A percentile compares a stretch with the other conserved stretches of the same genome.
Conservation (phyloP, 1,140 invertebrate species). For the Olivierus martensii region DNA sequence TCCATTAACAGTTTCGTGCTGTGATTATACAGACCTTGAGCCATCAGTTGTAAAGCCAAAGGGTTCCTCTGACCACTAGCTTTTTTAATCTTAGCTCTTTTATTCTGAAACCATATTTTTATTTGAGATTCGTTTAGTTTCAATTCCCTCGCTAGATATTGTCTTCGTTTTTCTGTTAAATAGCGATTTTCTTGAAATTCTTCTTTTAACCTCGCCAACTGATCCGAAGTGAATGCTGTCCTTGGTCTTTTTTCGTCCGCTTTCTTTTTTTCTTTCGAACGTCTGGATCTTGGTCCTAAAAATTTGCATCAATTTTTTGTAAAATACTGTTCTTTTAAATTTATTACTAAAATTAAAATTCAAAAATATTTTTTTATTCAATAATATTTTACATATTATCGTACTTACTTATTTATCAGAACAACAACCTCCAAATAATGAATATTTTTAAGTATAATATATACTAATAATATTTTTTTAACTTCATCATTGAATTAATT, state of each 20-base stretch:
- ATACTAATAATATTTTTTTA: too few species aligned
- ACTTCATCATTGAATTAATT: too few species aligned
- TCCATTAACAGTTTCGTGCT: constrained; percentile 49
- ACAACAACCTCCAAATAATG: too few species aligned
- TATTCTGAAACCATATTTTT: constrained; percentile 99
- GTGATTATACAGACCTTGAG: constrained; percentile 80
- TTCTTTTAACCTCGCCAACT: constrained; percentile 75
- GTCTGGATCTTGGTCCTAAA: constrained; percentile 73
- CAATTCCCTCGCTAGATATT: constrained; percentile 78
- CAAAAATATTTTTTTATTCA: too few species aligned
- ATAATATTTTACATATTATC: too few species aligned
- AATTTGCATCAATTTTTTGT: too few species aligned
- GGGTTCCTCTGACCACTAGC: constrained; percentile 73
- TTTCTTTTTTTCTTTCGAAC: constrained; percentile 44
- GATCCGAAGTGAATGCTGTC: constrained; percentile 92
- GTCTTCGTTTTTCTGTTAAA: constrained; percentile 80
- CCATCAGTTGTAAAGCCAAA: constrained; percentile 82
- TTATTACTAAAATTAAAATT: too few species aligned
- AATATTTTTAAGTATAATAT: too few species aligned
- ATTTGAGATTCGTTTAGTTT: constrained; percentile 95
- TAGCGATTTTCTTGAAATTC: constrained; percentile 93
- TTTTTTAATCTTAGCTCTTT: constrained; percentile 96
- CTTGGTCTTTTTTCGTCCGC: constrained; percentile 86
- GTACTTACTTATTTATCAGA: too few species aligned
- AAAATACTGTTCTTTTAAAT: too few species aligned